These are phyloP conservation scores for Amblyornis subalaris DNA, from an alignment of 2,113 vertebrate genomes.

Conservation along the genomic window DNA sequence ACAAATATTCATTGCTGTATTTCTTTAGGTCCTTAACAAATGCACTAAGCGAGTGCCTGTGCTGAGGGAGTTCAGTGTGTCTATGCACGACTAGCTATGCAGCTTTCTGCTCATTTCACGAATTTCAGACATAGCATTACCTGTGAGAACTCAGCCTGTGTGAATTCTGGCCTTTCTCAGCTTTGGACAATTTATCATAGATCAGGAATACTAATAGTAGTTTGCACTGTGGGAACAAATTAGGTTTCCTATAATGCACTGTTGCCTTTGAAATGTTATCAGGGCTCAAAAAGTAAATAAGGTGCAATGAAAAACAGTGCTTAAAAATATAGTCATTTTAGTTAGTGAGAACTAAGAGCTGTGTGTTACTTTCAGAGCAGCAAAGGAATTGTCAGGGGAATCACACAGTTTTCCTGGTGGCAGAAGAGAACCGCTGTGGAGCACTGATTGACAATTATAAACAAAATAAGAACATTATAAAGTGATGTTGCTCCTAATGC, in stretches of 20 bases:
- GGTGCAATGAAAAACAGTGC: background rate
- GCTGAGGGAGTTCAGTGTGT: background rate
- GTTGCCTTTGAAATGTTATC: background rate
- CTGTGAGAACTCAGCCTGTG: background rate
- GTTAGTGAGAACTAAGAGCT: background rate
- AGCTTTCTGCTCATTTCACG: background rate
- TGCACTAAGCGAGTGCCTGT: background rate
- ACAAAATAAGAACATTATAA: background rate
- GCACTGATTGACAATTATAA: background rate
- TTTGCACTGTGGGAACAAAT: background rate
- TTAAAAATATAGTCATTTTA: background rate
- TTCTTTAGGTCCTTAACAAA: background rate
- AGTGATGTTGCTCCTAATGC: background rate
- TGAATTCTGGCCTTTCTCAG: background rate
- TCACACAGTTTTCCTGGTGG: background rate
- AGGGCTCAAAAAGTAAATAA: background rate
- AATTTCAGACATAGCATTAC: background rate
- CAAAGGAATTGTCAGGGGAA: background rate
- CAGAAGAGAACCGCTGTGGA: accelerated
- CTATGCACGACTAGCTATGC: background rate
- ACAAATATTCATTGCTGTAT: background rate
- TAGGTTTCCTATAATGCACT: background rate
- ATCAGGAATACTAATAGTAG: background rate
- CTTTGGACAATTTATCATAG: background rate
- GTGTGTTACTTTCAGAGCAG: background rate